A percentile compares a stretch with the other conserved stretches of the same genome.
These are phyloP conservation scores for Rhynchophorus ferrugineus DNA, from an alignment of 1,140 invertebrate species.

Conservation along the genomic window DNA sequence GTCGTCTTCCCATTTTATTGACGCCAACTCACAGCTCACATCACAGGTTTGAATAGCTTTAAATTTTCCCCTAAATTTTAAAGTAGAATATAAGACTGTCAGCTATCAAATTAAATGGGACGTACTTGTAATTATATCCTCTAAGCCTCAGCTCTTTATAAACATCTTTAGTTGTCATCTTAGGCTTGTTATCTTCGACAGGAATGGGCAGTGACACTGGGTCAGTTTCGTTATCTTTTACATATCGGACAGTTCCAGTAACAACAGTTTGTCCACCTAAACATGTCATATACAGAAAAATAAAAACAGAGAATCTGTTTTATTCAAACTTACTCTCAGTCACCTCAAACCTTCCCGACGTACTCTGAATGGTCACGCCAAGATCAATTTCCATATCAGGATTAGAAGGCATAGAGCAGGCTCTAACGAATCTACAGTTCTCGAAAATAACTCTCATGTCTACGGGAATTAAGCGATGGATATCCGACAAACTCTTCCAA, in stretches of 20 bases:
- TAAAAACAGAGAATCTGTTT: neutral
- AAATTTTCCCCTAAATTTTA: conserved; percentile 10
- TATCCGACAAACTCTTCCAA: conserved; percentile 81
- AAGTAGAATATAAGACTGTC: neutral
- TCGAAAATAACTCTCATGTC: conserved; percentile 79
- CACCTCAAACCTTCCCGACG: conserved; percentile 72
- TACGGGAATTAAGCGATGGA: conserved; percentile 58
- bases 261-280: neutral
- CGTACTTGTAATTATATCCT: conserved; percentile 81
- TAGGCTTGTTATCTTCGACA: neutral
- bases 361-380: conserved; percentile 73
- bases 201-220: conserved; percentile 3
- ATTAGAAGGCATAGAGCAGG: conserved; percentile 66
- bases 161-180: conserved; percentile 58
- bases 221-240: neutral
- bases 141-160: conserved; percentile 87
- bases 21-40: no score
- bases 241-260: neutral
- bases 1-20: no score
- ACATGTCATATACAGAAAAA: neutral
- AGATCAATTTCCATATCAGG: conserved; percentile 64
- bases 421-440: conserved; percentile 74
- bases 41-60: no score
- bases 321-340: conserved; percentile 15
- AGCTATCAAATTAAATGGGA: neutral